A percentile compares a stretch with the other conserved stretches of the same genome.
Evolutionary conservation across 2,113 vertebrate genomes (phyloP).

Genomic region (Chascanopsetta lugubris): DNA sequence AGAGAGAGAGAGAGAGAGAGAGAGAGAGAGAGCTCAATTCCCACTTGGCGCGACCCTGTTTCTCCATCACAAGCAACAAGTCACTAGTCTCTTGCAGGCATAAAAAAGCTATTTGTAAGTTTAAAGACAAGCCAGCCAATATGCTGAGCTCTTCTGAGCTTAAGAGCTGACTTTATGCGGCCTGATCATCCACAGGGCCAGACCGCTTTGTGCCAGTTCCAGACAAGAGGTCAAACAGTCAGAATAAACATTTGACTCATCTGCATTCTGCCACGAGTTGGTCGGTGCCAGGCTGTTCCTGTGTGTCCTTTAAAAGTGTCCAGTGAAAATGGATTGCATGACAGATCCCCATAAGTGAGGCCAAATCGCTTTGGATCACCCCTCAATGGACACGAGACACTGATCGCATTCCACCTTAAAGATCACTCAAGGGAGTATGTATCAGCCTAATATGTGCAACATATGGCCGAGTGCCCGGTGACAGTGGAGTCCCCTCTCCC

Average conservation of each 20-base stretch:
- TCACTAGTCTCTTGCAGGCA: conserved; percentile 4
- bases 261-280: background rate
- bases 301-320: no score
- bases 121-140: conserved; percentile 25
- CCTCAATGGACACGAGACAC: no score
- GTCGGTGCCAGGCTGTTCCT: background rate
- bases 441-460: no score
- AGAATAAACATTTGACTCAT: conserved; percentile 1
- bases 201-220: background rate
- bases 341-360: no score
- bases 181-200: background rate
- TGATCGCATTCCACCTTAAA: no score
- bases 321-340: no score
- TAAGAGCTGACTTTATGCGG: background rate
- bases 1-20: conserved; percentile 16
- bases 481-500: no score
- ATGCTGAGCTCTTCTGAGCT: background rate
- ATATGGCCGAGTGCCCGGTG: no score
- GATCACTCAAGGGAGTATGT: no score
- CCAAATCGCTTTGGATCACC: no score
- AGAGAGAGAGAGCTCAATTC: conserved; percentile 16
- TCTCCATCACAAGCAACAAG: conserved; percentile 12
- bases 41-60: conserved; percentile 13
- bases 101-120: conserved; percentile 21
- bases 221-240: conserved; percentile 4